phyloP scores from a whole-genome alignment of 1,140 invertebrate genomes.

The Micrasema minimum region DNA sequence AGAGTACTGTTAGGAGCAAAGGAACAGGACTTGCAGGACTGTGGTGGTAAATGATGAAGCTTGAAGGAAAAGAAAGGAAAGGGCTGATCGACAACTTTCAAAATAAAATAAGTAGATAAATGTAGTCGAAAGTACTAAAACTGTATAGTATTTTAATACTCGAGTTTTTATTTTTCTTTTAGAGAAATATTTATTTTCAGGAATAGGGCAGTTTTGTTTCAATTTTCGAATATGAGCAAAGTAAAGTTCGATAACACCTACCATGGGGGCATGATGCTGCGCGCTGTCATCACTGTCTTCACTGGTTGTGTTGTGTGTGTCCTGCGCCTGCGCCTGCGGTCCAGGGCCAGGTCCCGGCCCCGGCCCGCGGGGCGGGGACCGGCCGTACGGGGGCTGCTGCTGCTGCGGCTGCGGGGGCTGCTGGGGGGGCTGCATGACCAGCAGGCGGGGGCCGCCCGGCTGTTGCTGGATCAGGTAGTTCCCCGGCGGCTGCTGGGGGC shows the following conservation, averaged over 20 bases:
- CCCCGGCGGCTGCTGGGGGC: constrained; percentile 61
- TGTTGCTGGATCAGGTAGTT: constrained; percentile 70
- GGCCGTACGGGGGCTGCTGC: constrained; percentile 57
- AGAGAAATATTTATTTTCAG: background rate
- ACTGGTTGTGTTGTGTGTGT: constrained; percentile 76
- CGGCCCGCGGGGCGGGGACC: constrained; percentile 63
- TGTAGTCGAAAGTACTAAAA: background rate
- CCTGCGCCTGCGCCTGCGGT: constrained; percentile 28
- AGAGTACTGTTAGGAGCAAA: background rate
- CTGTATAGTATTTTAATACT: background rate
- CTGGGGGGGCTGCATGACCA: constrained; percentile 66
- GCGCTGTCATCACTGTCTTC: constrained; percentile 91
- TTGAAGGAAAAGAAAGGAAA: background rate
- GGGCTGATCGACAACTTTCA: constrained; percentile 38
- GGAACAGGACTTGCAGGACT: constrained; percentile 2
- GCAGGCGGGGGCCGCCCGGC: constrained; percentile 71
- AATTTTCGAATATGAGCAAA: background rate
- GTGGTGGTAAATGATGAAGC: background rate
- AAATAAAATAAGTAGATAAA: constrained; percentile 1
- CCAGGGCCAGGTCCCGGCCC: constrained; percentile 58
- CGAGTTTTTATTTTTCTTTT: background rate
- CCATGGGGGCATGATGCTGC: constrained; percentile 72
- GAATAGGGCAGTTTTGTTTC: background rate
- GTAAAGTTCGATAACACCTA: constrained; percentile 56
- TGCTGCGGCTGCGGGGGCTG: constrained; percentile 62